phyloP scores from a whole-genome alignment of 2,797 vertebrate species.

The Micromesistius poutassou region DNA sequence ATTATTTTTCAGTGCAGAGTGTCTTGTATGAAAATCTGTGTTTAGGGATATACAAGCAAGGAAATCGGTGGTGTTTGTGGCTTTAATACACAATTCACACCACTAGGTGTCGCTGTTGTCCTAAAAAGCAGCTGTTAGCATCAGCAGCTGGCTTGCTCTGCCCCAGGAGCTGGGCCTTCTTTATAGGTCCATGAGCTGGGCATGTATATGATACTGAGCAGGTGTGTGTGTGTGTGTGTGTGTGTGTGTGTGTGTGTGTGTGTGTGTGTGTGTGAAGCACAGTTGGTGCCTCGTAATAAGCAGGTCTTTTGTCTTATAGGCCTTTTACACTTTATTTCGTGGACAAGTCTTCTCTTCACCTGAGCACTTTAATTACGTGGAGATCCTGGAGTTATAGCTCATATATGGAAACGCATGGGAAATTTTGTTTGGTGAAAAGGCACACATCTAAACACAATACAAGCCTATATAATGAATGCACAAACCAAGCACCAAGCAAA shows the following conservation, averaged over 20 bases:
- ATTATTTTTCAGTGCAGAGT: constrained; percentile 39
- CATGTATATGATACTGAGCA: constrained; percentile 52
- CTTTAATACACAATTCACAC: constrained; percentile 53
- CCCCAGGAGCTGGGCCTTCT: constrained; percentile 45
- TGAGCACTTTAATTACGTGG: constrained; percentile 64
- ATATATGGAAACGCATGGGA: neutral
- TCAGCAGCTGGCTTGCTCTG: constrained; percentile 40
- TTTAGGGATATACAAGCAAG: constrained; percentile 36
- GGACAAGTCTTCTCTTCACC: constrained; percentile 50
- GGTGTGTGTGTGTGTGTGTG: constrained; percentile 39
- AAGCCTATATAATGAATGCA: constrained; percentile 21
- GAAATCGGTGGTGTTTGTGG: constrained; percentile 32
- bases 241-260: constrained; percentile 37
- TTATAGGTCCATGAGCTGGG: constrained; percentile 43
- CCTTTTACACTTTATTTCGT: constrained; percentile 30
- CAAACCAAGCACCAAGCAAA: constrained; percentile 16
- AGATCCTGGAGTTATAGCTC: constrained; percentile 53
- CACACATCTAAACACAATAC: neutral
- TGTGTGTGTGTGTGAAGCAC: constrained; percentile 50
- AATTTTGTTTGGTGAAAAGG: neutral
- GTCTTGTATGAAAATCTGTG: constrained; percentile 42
- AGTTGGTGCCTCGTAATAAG: constrained; percentile 54
- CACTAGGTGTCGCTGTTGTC: constrained; percentile 63
- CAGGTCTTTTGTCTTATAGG: neutral
- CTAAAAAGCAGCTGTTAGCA: constrained; percentile 33